Percentiles rank a stretch among this genome's conserved stretches.
Conservation (phyloP, 2,113 vertebrate genomes). For the Tetrao urogallus region DNA sequence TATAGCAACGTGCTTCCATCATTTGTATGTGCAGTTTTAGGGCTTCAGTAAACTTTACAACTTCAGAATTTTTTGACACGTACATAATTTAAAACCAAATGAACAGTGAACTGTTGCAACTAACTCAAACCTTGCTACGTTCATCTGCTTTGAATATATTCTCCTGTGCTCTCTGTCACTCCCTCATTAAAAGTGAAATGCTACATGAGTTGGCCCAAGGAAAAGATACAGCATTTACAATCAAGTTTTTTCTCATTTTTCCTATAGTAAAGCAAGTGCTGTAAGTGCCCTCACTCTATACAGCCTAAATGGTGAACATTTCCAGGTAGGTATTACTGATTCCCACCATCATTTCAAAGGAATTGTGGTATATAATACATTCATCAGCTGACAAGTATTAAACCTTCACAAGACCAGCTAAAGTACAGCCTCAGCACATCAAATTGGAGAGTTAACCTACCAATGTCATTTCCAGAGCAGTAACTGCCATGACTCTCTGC, state of each 20-base stretch:
- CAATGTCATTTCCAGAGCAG: slow-evolving; percentile 94
- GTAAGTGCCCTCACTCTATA: background rate
- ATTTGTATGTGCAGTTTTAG: background rate
- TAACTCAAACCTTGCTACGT: background rate
- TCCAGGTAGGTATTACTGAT: background rate
- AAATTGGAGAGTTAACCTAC: slow-evolving; percentile 63
- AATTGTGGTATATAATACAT: background rate
- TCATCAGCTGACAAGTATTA: background rate
- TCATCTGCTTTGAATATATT: background rate
- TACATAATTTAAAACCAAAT: background rate
- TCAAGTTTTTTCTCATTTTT: background rate
- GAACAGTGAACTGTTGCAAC: background rate
- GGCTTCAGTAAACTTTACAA: background rate
- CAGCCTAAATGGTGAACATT: background rate
- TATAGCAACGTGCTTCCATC: background rate
- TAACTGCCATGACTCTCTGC: slow-evolving; percentile 95
- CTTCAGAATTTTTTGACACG: background rate
- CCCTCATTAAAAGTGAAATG: background rate
- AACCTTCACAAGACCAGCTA: background rate
- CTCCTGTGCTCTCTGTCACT: background rate
- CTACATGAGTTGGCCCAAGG: background rate
- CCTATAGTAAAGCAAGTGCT: background rate
- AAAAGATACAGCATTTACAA: background rate
- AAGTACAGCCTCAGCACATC: background rate
- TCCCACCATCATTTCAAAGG: background rate